Evolutionary conservation across 2,888 invertebrate species (phyloP).

Genomic region (Bellardia pandia): DNA sequence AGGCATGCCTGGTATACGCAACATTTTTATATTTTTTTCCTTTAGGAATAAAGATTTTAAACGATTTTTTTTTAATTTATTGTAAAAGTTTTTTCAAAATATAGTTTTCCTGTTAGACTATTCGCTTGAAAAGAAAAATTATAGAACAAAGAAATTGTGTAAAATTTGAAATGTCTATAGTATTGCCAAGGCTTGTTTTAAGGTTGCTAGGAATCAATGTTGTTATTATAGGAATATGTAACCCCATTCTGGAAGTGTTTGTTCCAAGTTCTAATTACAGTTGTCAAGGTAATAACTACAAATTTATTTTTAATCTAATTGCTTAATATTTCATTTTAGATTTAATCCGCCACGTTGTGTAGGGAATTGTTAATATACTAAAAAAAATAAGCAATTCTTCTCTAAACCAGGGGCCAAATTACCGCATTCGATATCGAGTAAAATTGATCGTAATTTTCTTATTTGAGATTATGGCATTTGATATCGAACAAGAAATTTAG

Average conservation of each 20-base stretch:
- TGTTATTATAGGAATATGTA: constrained; percentile 5
- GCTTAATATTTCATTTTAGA: too few relatives aligned
- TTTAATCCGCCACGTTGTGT: too few relatives aligned
- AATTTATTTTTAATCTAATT: background rate
- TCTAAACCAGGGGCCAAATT: too few relatives aligned
- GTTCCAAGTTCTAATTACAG: background rate
- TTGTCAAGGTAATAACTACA: background rate
- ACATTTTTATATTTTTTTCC: constrained; percentile 79
- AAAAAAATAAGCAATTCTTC: too few relatives aligned
- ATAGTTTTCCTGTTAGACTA: background rate
- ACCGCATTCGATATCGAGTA: too few relatives aligned
- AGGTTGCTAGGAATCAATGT: constrained; percentile 57
- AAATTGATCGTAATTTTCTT: too few relatives aligned
- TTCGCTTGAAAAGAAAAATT: constrained; percentile 15
- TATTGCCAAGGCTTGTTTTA: constrained; percentile 56
- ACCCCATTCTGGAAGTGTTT: background rate
- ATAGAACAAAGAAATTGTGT: constrained; percentile 49
- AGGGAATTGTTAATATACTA: too few relatives aligned
- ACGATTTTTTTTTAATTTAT: background rate
- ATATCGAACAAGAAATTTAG: too few relatives aligned
- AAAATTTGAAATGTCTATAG: constrained; percentile 57
- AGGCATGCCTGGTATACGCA: constrained; percentile 88
- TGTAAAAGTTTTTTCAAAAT: constrained; percentile 20
- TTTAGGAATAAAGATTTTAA: background rate
- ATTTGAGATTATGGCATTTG: too few relatives aligned